These are phyloP conservation scores for Eilema griseolum DNA, from an alignment of 2,888 invertebrate species.

Conservation along the genomic window DNA sequence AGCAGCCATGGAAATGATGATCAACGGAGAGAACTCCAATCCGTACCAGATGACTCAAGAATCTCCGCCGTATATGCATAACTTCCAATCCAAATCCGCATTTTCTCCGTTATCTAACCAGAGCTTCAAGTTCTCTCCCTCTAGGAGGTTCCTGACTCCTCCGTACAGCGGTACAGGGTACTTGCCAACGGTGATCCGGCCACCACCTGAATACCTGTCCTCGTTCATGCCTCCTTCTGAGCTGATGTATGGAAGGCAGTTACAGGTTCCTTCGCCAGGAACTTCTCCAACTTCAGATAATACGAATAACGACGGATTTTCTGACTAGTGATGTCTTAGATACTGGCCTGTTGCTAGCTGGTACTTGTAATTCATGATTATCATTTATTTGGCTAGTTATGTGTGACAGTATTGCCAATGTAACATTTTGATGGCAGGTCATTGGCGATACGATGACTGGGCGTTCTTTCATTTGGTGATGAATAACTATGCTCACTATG, in stretches of 20 bases:
- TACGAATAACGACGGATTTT: conserved; percentile 83
- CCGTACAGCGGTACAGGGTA: conserved; percentile 95
- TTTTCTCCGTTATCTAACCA: conserved; percentile 91
- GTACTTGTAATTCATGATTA: conserved; percentile 20
- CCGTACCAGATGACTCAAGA: conserved; percentile 78
- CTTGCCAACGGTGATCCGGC: conserved; percentile 91
- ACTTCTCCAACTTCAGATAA: conserved; percentile 84
- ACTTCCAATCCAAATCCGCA: conserved; percentile 89
- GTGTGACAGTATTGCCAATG: conserved; percentile 8
- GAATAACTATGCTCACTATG: not conserved
- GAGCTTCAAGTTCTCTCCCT: conserved; percentile 88
- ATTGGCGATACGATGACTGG: not conserved
- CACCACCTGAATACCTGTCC: conserved; percentile 82
- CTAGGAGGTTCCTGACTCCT: conserved; percentile 93
- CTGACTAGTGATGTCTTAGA: conserved; percentile 74
- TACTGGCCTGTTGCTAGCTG: conserved; percentile 58
- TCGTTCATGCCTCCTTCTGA: conserved; percentile 82
- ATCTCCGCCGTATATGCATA: conserved; percentile 79
- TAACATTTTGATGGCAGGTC: not conserved
- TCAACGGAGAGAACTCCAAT: conserved; percentile 86
- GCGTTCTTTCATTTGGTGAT: not conserved
- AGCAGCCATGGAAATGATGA: conserved; percentile 96
- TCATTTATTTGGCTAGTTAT: not conserved
- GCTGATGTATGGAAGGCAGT: conserved; percentile 80
- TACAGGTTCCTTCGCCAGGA: conserved; percentile 81